Percentiles rank a stretch among this genome's conserved stretches.
Conservation (phyloP, 2,113 vertebrate species). For the Melospiza melodia region DNA sequence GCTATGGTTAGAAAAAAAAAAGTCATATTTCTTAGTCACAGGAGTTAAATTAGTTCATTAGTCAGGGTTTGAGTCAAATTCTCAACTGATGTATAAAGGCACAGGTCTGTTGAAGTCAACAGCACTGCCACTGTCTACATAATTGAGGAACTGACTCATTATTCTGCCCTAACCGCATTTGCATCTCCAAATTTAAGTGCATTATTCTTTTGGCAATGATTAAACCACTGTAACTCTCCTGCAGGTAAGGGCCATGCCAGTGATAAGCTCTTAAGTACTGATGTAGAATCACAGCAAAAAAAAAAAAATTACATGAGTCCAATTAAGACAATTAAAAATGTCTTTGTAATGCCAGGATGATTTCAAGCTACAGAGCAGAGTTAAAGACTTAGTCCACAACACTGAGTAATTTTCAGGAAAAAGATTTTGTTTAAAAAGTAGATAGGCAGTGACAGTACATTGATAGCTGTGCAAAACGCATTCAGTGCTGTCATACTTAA, state of each 20-base stretch:
- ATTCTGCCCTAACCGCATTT: neutral
- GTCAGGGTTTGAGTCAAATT: conserved; percentile 1
- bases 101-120: neutral
- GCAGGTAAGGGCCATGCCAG: neutral
- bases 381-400: neutral
- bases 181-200: neutral
- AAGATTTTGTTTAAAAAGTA: neutral
- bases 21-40: neutral
- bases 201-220: neutral
- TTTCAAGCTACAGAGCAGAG: neutral
- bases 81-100: neutral
- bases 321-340: neutral
- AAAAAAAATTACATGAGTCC: neutral
- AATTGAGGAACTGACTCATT: neutral
- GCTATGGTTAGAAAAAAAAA: neutral
- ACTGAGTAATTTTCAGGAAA: neutral
- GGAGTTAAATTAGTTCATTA: conserved; percentile 13
- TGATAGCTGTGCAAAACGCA: neutral
- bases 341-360: neutral
- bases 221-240: neutral
- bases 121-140: neutral
- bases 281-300: neutral
- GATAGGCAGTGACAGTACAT: neutral
- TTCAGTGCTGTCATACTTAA: neutral
- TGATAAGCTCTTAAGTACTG: neutral